Base-by-base conservation (phyloP, 2,113 vertebrate genomes). In the Cnemophilus loriae region DNA sequence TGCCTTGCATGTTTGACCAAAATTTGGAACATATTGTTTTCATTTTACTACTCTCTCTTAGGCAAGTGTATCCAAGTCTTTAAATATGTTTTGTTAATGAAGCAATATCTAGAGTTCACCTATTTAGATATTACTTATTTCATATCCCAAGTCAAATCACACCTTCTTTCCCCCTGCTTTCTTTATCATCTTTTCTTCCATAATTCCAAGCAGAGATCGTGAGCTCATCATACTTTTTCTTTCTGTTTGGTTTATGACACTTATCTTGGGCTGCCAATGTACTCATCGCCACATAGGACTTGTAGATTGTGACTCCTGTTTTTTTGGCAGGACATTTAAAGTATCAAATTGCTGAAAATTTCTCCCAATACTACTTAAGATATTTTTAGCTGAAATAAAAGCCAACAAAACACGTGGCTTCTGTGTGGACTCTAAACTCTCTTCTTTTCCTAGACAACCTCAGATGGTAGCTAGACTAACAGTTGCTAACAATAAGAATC, bases 151-250 rank as follows among this genome's bases (percentile, higher is more conserved):
- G 47, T 69, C 50, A 95, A 93, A 89, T 68, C 30, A 42, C 11
- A 44, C 19, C 32, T 85, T 86, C 39, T 67, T 59, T 87, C 23
- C 15, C 16, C 5, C 7, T 1, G 1, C 4, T 59, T 83, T n/a
- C 32, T 64, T 79, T 77, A 67, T 75, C 0, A 0, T 32, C 9
- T 77, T 83, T 81, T 84, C 35, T 44, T 69, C 33, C 4, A 7
- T 32, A 21, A 93, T 97, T 97, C 67, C 78, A 91, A 75, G 59
- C 67, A 96, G 89, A 77, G 56, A 71, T 42, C 21, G 33, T 79
- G 32, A 94, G 12, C 19, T 77, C 67, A 84, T 84, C 59, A 19
- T 9, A 10, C 22, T 91, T 95, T 95, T 94, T 69, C 42, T 87
- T 87, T 85, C 50, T 21, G 57, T 87, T 71, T 84, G 9, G 11